phyloP scores from a whole-genome alignment of 2,888 invertebrate species.

The Watsonalla binaria region DNA sequence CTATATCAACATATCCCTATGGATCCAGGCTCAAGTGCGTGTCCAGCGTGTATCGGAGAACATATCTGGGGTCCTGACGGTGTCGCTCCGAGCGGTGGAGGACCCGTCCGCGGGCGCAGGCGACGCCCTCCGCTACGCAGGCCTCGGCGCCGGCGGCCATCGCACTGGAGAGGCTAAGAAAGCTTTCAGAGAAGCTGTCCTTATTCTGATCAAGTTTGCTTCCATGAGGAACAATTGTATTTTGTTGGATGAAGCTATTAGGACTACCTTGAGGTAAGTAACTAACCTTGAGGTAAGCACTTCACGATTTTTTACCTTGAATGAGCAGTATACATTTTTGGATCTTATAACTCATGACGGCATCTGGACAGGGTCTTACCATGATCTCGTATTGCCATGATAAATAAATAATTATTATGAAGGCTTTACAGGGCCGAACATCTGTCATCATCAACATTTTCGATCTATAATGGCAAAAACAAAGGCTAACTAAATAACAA shows the following conservation, averaged over 20 bases:
- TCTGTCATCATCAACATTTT: background rate
- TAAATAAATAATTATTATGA: too few relatives aligned
- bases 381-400: background rate
- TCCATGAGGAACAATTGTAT: conserved; percentile 65
- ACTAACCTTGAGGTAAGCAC: too few relatives aligned
- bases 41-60: conserved; percentile 61
- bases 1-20: too few relatives aligned
- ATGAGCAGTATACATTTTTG: too few relatives aligned
- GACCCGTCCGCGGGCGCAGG: conserved; percentile 47
- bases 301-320: too few relatives aligned
- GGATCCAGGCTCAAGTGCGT: conserved; percentile 58
- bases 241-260: conserved; percentile 55
- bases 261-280: conserved; percentile 56
- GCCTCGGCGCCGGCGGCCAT: conserved; percentile 64
- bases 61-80: conserved; percentile 63
- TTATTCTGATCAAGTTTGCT: conserved; percentile 70
- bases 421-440: too few relatives aligned
- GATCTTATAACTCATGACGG: too few relatives aligned
- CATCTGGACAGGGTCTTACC: too few relatives aligned
- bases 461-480: too few relatives aligned
- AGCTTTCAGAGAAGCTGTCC: conserved; percentile 58
- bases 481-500: too few relatives aligned
- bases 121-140: conserved; percentile 57
- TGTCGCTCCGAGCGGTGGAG: conserved; percentile 55
- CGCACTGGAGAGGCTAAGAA: conserved; percentile 64